Evolutionary conservation across 1,140 invertebrate genomes (phyloP).

Genomic region (Aphaenogaster floridana): DNA sequence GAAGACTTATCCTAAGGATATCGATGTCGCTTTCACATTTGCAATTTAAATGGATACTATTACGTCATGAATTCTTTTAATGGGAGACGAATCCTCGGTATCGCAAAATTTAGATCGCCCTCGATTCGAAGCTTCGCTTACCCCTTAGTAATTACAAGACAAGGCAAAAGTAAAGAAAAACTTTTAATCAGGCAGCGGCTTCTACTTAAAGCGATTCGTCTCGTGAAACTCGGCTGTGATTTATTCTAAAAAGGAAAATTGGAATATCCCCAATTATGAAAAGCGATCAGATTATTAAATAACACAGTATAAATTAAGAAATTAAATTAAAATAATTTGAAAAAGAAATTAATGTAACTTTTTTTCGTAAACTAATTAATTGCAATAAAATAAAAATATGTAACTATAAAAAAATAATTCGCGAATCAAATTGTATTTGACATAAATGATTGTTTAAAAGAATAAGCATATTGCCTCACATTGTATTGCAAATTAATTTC

Average conservation of each 20-base stretch:
- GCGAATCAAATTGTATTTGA: not conserved
- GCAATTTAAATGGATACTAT: conserved; percentile 6
- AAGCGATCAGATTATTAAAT: not conserved
- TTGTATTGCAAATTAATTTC: not conserved
- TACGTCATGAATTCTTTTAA: conserved; percentile 27
- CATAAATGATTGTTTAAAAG: not conserved
- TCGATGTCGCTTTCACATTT: not conserved
- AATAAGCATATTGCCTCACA: not conserved
- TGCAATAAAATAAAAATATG: not conserved
- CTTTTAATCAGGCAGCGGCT: conserved; percentile 25
- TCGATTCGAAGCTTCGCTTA: not conserved
- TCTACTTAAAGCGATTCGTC: not conserved
- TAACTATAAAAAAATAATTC: not conserved
- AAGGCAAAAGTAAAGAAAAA: conserved; percentile 23
- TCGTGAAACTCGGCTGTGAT: not conserved
- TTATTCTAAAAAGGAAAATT: conserved; percentile 22
- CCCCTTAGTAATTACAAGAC: conserved; percentile 24
- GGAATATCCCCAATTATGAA: not conserved
- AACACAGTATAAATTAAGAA: not conserved
- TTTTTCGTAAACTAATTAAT: not conserved
- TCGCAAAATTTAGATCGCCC: conserved; percentile 1
- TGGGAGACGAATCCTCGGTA: not conserved
- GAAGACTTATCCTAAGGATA: not conserved
- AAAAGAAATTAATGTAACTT: not conserved
- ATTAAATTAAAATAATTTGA: conserved; percentile 10